Percentiles rank a stretch among this genome's conserved stretches.
phyloP scores from a whole-genome alignment of 2,888 invertebrate genomes.

The Agrotis ipsilon region DNA sequence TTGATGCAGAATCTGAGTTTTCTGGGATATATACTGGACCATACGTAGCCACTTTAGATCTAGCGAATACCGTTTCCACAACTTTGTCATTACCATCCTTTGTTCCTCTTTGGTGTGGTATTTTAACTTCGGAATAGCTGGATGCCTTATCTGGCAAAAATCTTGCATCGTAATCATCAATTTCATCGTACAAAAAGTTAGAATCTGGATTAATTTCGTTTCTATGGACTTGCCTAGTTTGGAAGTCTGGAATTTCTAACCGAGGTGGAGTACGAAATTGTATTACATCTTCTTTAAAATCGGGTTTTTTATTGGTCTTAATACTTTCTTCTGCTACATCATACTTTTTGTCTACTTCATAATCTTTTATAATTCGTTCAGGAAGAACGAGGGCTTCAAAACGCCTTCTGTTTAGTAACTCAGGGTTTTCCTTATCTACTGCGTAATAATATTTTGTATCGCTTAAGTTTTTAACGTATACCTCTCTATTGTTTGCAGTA shows the following conservation, averaged over 20 bases:
- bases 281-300: slow-evolving; percentile 53
- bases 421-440: slow-evolving; percentile 66
- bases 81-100: slow-evolving; percentile 46
- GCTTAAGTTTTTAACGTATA: slow-evolving; percentile 69
- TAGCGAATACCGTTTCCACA: slow-evolving; percentile 81
- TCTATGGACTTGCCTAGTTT: slow-evolving; percentile 75
- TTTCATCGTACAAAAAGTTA: slow-evolving; percentile 32
- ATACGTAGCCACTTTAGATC: slow-evolving; percentile 83
- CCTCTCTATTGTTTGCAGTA: slow-evolving; percentile 72
- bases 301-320: not conserved
- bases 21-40: slow-evolving; percentile 46
- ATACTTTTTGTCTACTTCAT: slow-evolving; percentile 40
- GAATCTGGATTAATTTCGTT: slow-evolving; percentile 44
- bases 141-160: slow-evolving; percentile 61
- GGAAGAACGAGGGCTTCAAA: slow-evolving; percentile 22
- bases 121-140: slow-evolving; percentile 64
- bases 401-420: slow-evolving; percentile 5
- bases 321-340: slow-evolving; percentile 18
- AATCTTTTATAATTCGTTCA: slow-evolving; percentile 23
- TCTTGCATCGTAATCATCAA: slow-evolving; percentile 25
- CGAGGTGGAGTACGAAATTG: slow-evolving; percentile 74
- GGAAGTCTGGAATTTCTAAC: slow-evolving; percentile 79
- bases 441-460: slow-evolving; percentile 77
- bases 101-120: slow-evolving; percentile 15
- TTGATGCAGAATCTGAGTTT: slow-evolving; percentile 7